phyloP scores from a whole-genome alignment of 2,797 vertebrate genomes.

The Bradypodion pumilum region DNA sequence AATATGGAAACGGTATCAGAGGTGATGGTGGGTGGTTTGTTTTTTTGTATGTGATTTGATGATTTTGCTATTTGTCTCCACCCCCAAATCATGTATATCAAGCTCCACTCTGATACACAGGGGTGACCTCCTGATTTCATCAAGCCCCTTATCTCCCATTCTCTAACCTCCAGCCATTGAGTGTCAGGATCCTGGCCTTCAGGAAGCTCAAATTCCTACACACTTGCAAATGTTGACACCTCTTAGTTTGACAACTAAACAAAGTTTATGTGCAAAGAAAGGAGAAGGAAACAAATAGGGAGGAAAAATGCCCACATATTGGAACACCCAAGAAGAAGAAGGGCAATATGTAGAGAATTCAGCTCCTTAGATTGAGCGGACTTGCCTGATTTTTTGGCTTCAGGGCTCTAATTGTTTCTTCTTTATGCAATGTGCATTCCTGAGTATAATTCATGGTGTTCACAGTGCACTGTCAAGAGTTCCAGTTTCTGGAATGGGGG shows the following conservation, averaged over 20 bases:
- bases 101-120: background rate
- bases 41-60: background rate
- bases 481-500: slow-evolving; percentile 12
- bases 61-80: background rate
- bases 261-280: background rate
- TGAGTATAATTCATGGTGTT: background rate
- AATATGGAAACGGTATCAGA: background rate
- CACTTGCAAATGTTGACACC: background rate
- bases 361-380: background rate
- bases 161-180: background rate
- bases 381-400: background rate
- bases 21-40: background rate
- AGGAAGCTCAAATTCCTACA: background rate
- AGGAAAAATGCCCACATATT: background rate
- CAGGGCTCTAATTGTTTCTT: background rate
- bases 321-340: background rate
- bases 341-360: background rate
- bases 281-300: background rate
- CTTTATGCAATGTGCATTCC: background rate
- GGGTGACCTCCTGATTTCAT: background rate
- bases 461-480: background rate
- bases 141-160: background rate
- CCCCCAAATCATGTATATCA: background rate
- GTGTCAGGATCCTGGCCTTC: background rate
- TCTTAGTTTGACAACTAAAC: background rate